phyloP scores from a whole-genome alignment of 2,888 invertebrate genomes.

The Calameuta filiformis region DNA sequence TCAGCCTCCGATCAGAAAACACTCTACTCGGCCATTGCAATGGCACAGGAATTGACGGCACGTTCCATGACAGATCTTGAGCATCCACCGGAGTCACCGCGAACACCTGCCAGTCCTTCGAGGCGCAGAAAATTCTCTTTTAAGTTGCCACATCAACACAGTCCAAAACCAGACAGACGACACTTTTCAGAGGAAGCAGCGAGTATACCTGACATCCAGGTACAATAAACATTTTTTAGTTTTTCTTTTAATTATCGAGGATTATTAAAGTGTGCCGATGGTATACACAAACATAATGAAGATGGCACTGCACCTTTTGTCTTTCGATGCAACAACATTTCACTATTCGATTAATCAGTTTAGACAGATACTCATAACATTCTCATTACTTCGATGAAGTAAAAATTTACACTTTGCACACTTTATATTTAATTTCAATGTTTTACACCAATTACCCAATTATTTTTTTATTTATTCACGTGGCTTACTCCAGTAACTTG shows the following conservation, averaged over 20 bases:
- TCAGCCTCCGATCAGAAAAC: conserved; percentile 93
- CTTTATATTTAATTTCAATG: neutral
- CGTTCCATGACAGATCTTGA: conserved; percentile 65
- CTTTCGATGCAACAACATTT: neutral
- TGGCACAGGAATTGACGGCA: conserved; percentile 91
- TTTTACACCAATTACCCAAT: conserved; percentile 1
- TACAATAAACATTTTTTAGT: conserved; percentile 64
- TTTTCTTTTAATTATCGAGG: conserved; percentile 19
- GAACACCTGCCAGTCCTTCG: conserved; percentile 66
- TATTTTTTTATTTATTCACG: neutral
- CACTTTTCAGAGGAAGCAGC: conserved; percentile 93
- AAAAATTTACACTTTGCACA: neutral
- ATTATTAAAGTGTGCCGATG: neutral
- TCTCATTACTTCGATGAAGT: neutral
- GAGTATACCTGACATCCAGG: conserved; percentile 89
- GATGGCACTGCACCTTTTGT: neutral
- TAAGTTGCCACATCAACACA: conserved; percentile 75
- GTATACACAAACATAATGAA: neutral
- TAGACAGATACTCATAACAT: neutral
- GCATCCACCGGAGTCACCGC: conserved; percentile 64
- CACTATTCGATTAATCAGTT: neutral
- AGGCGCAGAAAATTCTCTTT: conserved; percentile 85
- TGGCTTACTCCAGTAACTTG: neutral
- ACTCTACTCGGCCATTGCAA: conserved; percentile 90
- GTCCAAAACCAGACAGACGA: conserved; percentile 77